phyloP scores from a whole-genome alignment of 2,888 invertebrate species.

The Perizoma flavofasciatum region DNA sequence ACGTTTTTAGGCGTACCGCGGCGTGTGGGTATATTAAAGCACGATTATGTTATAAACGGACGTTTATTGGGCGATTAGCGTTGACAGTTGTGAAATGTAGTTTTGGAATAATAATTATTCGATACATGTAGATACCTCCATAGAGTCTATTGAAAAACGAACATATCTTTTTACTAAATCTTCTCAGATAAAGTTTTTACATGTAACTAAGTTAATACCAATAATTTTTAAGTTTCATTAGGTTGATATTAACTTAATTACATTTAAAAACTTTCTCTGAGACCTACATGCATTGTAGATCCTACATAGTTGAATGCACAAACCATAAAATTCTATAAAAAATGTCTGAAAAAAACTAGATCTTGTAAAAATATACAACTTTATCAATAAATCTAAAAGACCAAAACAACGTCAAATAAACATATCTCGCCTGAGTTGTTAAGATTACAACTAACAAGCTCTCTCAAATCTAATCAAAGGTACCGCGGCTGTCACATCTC shows the following conservation, averaged over 20 bases:
- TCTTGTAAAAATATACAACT: not conserved
- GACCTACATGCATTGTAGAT: no score
- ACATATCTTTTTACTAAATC: no score
- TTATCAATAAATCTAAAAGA: slow-evolving; percentile 8
- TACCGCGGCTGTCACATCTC: slow-evolving; percentile 36
- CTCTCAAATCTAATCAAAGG: slow-evolving; percentile 35
- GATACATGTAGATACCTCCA: no score
- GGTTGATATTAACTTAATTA: no score
- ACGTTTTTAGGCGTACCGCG: slow-evolving; percentile 53
- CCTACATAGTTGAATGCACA: no score
- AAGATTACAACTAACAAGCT: slow-evolving; percentile 37
- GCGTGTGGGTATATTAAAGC: slow-evolving; percentile 72
- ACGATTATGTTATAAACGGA: slow-evolving; percentile 76
- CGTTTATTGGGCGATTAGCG: slow-evolving; percentile 75
- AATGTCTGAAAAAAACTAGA: no score
- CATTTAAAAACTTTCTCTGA: no score
- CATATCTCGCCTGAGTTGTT: slow-evolving; percentile 6
- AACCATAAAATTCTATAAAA: no score
- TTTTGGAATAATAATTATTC: slow-evolving; percentile 39
- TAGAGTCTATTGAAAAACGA: no score
- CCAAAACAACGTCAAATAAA: slow-evolving; percentile 27
- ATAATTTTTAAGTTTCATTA: no score
- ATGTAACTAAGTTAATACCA: no score
- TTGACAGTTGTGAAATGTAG: slow-evolving; percentile 49
- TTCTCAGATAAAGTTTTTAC: no score